Conservation (phyloP, 1,140 invertebrate species). For the Ruditapes philippinarum region DNA sequence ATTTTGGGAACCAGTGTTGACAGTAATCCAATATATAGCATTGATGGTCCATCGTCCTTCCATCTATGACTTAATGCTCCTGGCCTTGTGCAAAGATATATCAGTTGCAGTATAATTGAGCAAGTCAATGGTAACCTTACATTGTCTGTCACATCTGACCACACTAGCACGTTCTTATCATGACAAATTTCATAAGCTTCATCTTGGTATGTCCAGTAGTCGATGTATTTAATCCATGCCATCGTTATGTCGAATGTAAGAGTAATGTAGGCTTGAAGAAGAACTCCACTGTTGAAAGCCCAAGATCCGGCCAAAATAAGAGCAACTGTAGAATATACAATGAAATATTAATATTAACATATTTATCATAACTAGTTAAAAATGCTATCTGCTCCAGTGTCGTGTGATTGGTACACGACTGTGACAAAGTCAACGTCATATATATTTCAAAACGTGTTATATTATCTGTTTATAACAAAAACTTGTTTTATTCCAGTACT, state of each 20-base stretch:
- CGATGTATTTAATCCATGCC: background rate
- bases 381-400: no score
- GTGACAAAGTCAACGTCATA: no score
- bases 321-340: background rate
- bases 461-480: no score
- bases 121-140: background rate
- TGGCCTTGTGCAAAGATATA: background rate
- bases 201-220: background rate
- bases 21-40: background rate
- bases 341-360: no score
- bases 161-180: conserved; percentile 1
- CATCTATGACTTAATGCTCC: background rate
- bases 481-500: no score
- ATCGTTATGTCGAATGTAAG: background rate
- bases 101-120: background rate
- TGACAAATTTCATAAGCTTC: background rate
- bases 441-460: no score
- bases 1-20: background rate
- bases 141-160: background rate
- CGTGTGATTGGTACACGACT: no score
- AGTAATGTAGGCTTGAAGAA: background rate
- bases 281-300: background rate
- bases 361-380: no score
- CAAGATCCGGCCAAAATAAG: background rate
- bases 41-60: background rate